These are phyloP conservation scores for Thamnophis sirtalis DNA, from an alignment of 2,113 vertebrate species.

Conservation along the genomic window DNA sequence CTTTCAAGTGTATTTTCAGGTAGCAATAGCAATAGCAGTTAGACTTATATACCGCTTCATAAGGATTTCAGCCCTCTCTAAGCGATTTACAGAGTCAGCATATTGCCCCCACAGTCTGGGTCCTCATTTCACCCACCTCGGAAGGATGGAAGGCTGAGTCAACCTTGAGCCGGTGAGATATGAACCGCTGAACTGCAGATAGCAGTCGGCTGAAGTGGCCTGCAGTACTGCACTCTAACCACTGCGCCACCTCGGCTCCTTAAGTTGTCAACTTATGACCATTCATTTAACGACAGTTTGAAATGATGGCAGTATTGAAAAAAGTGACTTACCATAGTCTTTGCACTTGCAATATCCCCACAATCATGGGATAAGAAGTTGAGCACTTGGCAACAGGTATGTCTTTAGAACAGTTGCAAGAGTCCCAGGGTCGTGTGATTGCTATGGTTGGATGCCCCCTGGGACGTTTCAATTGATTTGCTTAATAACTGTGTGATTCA, in stretches of 20 bases:
- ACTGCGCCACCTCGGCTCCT: no score
- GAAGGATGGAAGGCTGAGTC: no score
- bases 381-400: background rate
- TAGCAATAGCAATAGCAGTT: no score
- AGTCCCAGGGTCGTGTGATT: background rate
- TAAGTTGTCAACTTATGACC: background rate
- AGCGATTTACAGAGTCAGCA: no score
- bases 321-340: background rate
- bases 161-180: no score
- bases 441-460: background rate
- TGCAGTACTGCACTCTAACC: no score
- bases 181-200: no score
- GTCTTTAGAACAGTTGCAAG: background rate
- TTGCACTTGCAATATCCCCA: background rate
- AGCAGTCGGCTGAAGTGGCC: no score
- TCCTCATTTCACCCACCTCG: no score
- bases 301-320: background rate
- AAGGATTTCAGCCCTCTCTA: no score
- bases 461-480: background rate
- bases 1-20: conserved; percentile 1
- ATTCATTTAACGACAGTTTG: background rate
- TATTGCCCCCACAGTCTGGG: no score
- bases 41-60: no score
- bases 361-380: background rate
- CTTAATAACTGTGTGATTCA: background rate